Evolutionary conservation across 2,797 vertebrate species (phyloP).

Genomic region (Esox masquinongy): DNA sequence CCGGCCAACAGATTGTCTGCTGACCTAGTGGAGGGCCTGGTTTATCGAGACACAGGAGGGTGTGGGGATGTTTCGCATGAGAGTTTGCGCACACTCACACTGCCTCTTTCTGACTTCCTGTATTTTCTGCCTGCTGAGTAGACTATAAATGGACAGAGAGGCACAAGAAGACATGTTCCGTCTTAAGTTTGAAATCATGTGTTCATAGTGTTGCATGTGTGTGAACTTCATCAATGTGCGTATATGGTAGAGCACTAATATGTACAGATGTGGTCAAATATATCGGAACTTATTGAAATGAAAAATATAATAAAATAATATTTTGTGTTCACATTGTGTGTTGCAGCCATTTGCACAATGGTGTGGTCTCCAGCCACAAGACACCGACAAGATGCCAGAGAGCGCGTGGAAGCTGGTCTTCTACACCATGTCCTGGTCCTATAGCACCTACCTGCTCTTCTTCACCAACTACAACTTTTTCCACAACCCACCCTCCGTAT

Average conservation of each 20-base stretch:
- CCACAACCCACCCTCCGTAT: slow-evolving; percentile 87
- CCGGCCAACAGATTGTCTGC: slow-evolving; percentile 35
- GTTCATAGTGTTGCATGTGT: background rate
- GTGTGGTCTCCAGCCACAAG: slow-evolving; percentile 84
- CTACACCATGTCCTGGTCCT: slow-evolving; percentile 91
- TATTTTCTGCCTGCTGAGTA: slow-evolving; percentile 46
- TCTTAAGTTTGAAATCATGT: slow-evolving; percentile 21
- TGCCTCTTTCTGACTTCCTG: slow-evolving; percentile 53
- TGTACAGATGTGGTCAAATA: background rate
- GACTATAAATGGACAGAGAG: background rate
- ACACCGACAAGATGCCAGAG: slow-evolving; percentile 95
- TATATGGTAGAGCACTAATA: background rate
- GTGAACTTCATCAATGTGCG: background rate
- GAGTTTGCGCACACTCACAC: slow-evolving; percentile 3
- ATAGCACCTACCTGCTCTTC: slow-evolving; percentile 91
- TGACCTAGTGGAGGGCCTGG: background rate
- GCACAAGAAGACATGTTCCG: slow-evolving; percentile 14
- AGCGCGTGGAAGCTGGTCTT: slow-evolving; percentile 97
- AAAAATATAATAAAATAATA: no score
- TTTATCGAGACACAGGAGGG: background rate
- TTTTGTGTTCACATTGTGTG: slow-evolving; percentile 20
- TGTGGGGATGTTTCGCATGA: background rate
- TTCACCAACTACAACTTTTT: slow-evolving; percentile 91
- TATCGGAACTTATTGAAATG: no score
- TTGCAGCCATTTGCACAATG: slow-evolving; percentile 84